Percentiles rank a stretch among this genome's conserved stretches.
Evolutionary conservation across 2,113 vertebrate species (phyloP).

Genomic region (Chaetura pelagica): DNA sequence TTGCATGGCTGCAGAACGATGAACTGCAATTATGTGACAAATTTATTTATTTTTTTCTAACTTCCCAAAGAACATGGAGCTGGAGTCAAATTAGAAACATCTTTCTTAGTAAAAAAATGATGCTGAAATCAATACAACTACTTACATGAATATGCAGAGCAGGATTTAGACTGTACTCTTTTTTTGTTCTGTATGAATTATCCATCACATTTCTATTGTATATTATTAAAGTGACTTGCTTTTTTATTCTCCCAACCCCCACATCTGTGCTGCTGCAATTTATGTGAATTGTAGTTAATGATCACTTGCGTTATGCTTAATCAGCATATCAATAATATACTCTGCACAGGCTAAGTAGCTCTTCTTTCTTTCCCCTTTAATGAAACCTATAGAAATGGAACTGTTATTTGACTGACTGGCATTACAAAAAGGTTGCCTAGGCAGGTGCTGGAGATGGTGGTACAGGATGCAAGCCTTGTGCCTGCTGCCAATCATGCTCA

Average conservation of each 20-base stretch:
- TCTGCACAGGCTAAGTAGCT: conserved; percentile 46
- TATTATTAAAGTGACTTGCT: conserved; percentile 51
- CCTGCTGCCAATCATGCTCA: conserved; percentile 54
- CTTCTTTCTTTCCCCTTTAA: conserved; percentile 42
- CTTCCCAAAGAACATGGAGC: neutral
- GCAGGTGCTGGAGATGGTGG: conserved; percentile 56
- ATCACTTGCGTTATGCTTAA: conserved; percentile 68
- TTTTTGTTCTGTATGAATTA: conserved; percentile 53
- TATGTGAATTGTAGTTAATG: conserved; percentile 56
- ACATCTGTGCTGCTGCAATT: conserved; percentile 65
- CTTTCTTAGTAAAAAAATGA: neutral
- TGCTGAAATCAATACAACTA: conserved; percentile 13
- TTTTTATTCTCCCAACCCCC: conserved; percentile 28
- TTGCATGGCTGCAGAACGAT: fast-evolving
- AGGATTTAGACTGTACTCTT: neutral
- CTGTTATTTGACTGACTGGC: conserved; percentile 50
- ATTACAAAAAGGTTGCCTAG: conserved; percentile 60
- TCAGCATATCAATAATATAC: conserved; percentile 62
- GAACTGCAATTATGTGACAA: neutral
- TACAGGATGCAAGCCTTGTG: conserved; percentile 35
- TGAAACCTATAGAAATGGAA: conserved; percentile 55
- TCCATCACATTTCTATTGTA: conserved; percentile 47
- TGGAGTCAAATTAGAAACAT: neutral
- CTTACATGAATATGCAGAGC: conserved; percentile 20
- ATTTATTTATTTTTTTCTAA: neutral